A percentile compares a stretch with the other conserved stretches of the same genome.
Evolutionary conservation across 2,888 invertebrate species (phyloP).

Genomic region (Mylabris sibirica): DNA sequence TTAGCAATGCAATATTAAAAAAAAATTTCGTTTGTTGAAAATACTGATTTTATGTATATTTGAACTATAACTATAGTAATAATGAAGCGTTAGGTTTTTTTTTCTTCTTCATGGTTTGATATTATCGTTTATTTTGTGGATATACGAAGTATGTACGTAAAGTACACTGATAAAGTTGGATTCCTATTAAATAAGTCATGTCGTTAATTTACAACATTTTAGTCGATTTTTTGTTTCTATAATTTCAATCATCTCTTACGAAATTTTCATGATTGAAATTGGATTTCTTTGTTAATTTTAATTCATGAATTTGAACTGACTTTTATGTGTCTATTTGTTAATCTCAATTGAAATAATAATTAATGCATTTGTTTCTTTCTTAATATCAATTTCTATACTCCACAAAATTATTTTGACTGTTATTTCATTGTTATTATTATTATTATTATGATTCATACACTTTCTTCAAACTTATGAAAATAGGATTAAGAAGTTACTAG

Average conservation of each 20-base stretch:
- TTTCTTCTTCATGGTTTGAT: conserved; percentile 12
- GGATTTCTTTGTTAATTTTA: background rate
- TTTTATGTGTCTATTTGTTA: background rate
- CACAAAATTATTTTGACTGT: conserved; percentile 11
- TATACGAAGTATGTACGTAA: background rate
- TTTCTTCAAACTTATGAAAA: background rate
- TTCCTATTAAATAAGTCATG: background rate
- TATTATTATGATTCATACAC: background rate
- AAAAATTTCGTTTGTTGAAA: conserved; percentile 23
- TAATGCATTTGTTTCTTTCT: background rate
- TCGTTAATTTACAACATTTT: background rate
- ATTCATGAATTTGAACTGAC: background rate
- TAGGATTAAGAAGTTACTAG: background rate
- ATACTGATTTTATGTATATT: background rate
- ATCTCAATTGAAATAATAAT: background rate
- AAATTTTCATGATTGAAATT: background rate
- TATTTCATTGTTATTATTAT: conserved; percentile 11
- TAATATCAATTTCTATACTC: conserved; percentile 7
- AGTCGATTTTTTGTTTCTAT: background rate
- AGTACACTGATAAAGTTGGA: background rate
- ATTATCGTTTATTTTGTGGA: conserved; percentile 5
- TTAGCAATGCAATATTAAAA: conserved; percentile 38
- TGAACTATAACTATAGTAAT: background rate
- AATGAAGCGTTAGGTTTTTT: background rate
- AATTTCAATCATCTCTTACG: background rate